Conservation (phyloP, 2,888 invertebrate species). For the Apotomis capreana region DNA sequence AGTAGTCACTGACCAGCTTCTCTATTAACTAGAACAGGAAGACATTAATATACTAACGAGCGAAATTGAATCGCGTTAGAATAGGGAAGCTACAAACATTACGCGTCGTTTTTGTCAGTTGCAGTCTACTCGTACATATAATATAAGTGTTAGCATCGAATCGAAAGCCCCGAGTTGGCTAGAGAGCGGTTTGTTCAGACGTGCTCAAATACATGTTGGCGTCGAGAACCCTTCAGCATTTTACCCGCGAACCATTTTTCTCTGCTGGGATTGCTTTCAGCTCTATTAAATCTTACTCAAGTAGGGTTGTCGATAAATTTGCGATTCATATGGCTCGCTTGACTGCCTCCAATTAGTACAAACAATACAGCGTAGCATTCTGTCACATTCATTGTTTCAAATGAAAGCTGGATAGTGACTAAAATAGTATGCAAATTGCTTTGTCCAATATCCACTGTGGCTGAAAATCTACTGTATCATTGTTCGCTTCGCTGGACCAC, state of each 20-base stretch:
- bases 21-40: too few relatives aligned
- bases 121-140: conserved; percentile 5
- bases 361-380: not conserved
- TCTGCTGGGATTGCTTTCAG: conserved; percentile 46
- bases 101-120: not conserved
- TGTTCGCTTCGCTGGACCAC: too few relatives aligned
- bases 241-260: conserved; percentile 48
- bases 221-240: conserved; percentile 47
- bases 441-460: too few relatives aligned
- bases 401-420: too few relatives aligned
- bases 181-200: conserved; percentile 44
- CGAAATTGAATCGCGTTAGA: too few relatives aligned
- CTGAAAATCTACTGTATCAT: too few relatives aligned
- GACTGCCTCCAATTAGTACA: not conserved
- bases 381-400: too few relatives aligned
- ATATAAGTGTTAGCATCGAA: conserved; percentile 3
- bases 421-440: too few relatives aligned
- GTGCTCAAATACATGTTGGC: conserved; percentile 49
- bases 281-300: conserved; percentile 46
- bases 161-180: conserved; percentile 1
- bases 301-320: conserved; percentile 36
- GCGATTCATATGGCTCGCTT: conserved; percentile 13
- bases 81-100: too few relatives aligned
- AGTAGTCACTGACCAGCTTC: too few relatives aligned
- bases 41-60: too few relatives aligned